Evolutionary conservation across 2,797 vertebrate genomes (phyloP), one percentile per base, ranked within the genome.

Genomic region (Selene dorsalis): DNA sequence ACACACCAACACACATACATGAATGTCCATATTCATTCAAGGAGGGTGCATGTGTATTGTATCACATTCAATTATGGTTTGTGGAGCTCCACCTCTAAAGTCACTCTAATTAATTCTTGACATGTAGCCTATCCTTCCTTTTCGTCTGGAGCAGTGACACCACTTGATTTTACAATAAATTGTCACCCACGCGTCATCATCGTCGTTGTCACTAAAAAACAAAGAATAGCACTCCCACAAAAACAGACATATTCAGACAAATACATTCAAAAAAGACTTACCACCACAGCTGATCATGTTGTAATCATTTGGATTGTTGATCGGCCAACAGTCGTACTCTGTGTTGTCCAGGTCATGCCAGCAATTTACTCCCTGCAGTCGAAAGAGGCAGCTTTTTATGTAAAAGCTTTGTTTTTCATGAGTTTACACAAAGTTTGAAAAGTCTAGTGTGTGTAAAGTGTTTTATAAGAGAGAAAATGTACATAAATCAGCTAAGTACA

Each of bases 321-420:
- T 92, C 3, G 95, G 93, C 94, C 94, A 95, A 69, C 93, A 95
- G 89, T 95, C 94, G 55, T 94, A 96, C 76, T 95, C 94, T 4
- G 88, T 93, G 89, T 91, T 95, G 87, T 94, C 93, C 35, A 94
- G 89, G 87, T 95, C 95, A 87, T 95, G 95, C 94, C 91, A 96
- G 79, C 92, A 89, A 71, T 89, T 57, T 10, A 91, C 81, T 73
- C 85, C 84, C 91, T 94, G 88, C 0, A 50, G 38, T 59, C 30
- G 48, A 82, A 57, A 83, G 43, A 38, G 28, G 26, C 35, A 35
- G 3, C 6, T 64, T 69, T 69, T 11, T 7, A 60, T 47, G 10
- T 39, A 53, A 68, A 80, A n/a, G 22, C 7, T 41, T 69, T 39
- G 6, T 70, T 57, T 73, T 20, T 9, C 0, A n/a, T 55, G 20